Base-by-base conservation (phyloP, 2,113 vertebrate species). In the Lepus americanus region DNA sequence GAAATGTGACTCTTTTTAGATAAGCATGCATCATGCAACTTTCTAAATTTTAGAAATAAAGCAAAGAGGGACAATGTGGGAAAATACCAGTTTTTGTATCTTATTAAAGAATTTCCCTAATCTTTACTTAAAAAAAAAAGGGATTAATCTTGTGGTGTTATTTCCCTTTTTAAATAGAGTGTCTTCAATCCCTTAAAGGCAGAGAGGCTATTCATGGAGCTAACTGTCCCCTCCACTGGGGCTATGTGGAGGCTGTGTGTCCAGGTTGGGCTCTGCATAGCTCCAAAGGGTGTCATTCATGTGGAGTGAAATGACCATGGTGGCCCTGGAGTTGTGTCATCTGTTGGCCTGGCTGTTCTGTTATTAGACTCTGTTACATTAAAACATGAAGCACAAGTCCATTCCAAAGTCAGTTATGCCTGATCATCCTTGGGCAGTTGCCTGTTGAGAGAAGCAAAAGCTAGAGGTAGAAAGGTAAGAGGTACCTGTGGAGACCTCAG, bases 401-500 rank as follows among this genome's bases (percentile, higher is more conserved):
- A 29, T 70, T 74, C 14, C 66, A 78, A 96, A 87, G 20, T 5
- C 14, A 90, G 44, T 19, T 16, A 8, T 6, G 0, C 83, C 16
- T 77, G 29, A 69, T 72, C 33, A 84, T 88, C 59, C 44, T 5
- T 36, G 14, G 44, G 17, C 8, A 51, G 59, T 67, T 87, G 92
- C 86, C 96, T 96, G 90, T 84, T 63, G 36, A 36, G n/a, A 90
- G 29, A 95, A 94, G 31, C 9, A 89, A 81, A 92, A 95, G 49
- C 31, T 69, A 44, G 61, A 79, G 59, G 39, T 12, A 55, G 51
- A 77, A 89, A 89, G 31, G 59, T 13, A 36, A 73, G 44, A n/a
- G 79, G 64, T 98, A 98, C 98, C 98, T 98, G 98, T 98, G 36
- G 39, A 67, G 64, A 95, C 94, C 94, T 98, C 97, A 39, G 98